Percentiles rank a stretch among this genome's conserved stretches.
Conservation (phyloP, 2,888 invertebrate genomes). For the Oligia strigilis region DNA sequence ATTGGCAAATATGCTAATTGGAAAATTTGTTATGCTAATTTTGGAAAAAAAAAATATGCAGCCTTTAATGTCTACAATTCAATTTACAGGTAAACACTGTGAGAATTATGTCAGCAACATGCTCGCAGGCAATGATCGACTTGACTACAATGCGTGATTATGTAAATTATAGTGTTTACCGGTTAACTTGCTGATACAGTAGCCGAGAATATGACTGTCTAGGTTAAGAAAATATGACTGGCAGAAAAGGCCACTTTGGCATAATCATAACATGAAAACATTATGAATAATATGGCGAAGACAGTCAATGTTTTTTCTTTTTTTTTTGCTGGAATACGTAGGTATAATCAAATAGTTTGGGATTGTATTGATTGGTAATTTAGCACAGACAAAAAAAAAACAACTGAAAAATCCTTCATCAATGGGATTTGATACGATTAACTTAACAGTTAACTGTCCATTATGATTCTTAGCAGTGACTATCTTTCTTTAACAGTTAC, state of each 20-base stretch:
- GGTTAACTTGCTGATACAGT: constrained; percentile 2
- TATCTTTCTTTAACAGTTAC: constrained; percentile 7
- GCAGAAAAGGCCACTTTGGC: no score
- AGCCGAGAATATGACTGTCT: not conserved
- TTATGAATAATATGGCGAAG: no score
- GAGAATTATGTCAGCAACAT: constrained; percentile 48
- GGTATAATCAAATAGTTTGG: no score
- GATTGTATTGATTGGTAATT: no score
- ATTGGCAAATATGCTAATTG: not conserved
- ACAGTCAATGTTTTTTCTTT: no score
- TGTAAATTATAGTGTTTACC: constrained; percentile 40
- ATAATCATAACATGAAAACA: no score
- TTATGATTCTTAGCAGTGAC: not conserved
- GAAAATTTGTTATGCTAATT: not conserved
- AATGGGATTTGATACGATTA: no score
- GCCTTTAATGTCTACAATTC: constrained; percentile 10
- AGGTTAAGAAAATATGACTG: no score
- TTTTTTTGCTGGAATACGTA: no score
- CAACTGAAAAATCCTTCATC: no score
- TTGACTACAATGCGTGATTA: constrained; percentile 27
- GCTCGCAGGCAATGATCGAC: constrained; percentile 42
- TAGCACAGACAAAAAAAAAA: no score
- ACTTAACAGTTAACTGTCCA: no score
- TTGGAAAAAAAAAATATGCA: not conserved
- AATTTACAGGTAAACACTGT: constrained; percentile 32